Evolutionary conservation across 2,113 vertebrate genomes (phyloP).

Genomic region (Procavia capensis): DNA sequence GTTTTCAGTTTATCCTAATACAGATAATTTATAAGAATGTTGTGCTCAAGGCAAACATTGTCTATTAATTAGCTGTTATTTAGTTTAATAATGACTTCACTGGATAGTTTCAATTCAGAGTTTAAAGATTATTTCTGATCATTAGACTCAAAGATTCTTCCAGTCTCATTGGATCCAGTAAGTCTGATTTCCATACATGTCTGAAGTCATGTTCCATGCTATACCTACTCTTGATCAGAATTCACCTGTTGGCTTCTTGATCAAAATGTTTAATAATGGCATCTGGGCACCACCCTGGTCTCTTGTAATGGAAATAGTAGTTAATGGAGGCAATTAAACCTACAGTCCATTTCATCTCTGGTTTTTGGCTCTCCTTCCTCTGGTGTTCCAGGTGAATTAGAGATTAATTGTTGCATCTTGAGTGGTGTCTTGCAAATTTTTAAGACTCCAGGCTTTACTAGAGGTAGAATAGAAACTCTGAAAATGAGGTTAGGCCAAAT

Average conservation of each 20-base stretch:
- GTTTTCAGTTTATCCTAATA: neutral
- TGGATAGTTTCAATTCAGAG: neutral
- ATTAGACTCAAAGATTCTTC: neutral
- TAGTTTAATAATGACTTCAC: neutral
- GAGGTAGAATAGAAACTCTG: too few species aligned
- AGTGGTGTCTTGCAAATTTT: neutral
- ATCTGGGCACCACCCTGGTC: neutral
- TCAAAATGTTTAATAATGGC: too few species aligned
- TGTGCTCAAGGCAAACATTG: neutral
- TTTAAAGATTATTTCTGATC: too few species aligned
- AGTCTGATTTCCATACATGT: neutral
- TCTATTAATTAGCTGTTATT: neutral
- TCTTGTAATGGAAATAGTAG: neutral
- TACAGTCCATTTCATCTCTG: too few species aligned
- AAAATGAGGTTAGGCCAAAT: neutral
- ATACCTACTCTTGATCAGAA: neutral
- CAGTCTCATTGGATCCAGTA: neutral
- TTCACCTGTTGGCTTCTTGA: neutral
- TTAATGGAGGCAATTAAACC: too few species aligned
- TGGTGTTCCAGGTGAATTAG: neutral
- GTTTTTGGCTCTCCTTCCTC: neutral
- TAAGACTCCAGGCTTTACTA: neutral
- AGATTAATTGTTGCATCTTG: neutral
- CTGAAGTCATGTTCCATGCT: neutral
- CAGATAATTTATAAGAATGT: neutral